These are phyloP conservation scores for Cryptosula pallasiana DNA, from an alignment of 2,888 invertebrate species.

Conservation along the genomic window DNA sequence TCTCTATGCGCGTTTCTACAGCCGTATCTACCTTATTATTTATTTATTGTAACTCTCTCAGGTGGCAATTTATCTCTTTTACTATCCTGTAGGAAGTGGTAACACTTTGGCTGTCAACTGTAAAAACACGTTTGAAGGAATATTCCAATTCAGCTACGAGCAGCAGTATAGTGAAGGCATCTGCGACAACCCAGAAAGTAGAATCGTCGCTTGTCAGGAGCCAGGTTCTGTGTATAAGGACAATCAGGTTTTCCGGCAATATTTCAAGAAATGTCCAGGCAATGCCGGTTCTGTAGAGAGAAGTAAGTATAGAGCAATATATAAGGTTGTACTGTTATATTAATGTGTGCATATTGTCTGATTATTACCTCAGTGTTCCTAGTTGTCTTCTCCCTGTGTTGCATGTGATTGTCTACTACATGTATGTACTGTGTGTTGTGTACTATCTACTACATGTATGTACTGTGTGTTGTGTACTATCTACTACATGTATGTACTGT, in stretches of 20 bases:
- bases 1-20: not conserved
- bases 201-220: conserved; percentile 87
- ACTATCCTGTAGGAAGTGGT: not conserved
- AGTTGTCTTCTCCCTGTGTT: too few species aligned
- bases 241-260: conserved; percentile 84
- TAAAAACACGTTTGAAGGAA: conserved; percentile 51
- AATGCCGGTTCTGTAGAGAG: not conserved
- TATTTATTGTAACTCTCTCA: too few species aligned
- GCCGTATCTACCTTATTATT: too few species aligned
- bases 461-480: too few species aligned
- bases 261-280: not conserved
- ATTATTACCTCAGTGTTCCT: too few species aligned
- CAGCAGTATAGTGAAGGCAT: conserved; percentile 47
- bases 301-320: not conserved
- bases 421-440: too few species aligned
- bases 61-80: too few species aligned
- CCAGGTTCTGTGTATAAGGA: conserved; percentile 94
- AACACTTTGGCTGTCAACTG: conserved; percentile 40
- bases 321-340: too few species aligned
- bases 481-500: too few species aligned
- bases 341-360: too few species aligned
- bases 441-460: too few species aligned
- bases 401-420: too few species aligned
- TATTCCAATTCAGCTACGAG: conserved; percentile 50
- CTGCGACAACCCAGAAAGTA: conserved; percentile 78